A percentile compares a stretch with the other conserved stretches of the same genome.
Evolutionary conservation across 2,113 vertebrate species (phyloP).

Genomic region (Cynocephalus volans): DNA sequence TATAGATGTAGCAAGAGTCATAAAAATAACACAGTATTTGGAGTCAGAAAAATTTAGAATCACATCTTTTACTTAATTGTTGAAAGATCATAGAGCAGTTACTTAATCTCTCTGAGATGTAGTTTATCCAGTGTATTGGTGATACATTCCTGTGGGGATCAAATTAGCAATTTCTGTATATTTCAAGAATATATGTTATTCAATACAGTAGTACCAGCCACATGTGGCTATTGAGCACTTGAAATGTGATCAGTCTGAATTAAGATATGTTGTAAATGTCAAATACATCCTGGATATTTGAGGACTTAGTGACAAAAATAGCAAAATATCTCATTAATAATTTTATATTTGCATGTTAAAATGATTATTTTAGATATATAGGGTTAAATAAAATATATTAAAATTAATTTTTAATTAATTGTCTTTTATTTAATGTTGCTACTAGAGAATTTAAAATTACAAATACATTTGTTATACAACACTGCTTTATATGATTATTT

Average conservation of each 20-base stretch:
- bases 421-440: not conserved
- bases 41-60: not conserved
- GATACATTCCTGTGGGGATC: not conserved
- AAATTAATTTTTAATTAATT: slow-evolving; percentile 15
- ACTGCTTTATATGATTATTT: not conserved
- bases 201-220: not conserved
- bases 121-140: not conserved
- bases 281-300: not conserved
- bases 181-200: not conserved
- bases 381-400: not conserved
- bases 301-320: not conserved
- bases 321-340: not conserved
- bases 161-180: not conserved
- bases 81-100: not conserved
- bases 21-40: not conserved
- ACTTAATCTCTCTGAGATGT: not conserved
- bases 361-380: not conserved
- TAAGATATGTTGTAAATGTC: not conserved
- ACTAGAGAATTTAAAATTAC: not conserved
- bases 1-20: not conserved
- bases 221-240: not conserved
- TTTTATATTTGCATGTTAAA: not conserved
- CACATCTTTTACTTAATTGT: not conserved
- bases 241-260: not conserved
- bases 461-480: not conserved